These are phyloP conservation scores for Acrossocheilus fasciatus DNA, from an alignment of 2,797 vertebrate genomes.

Conservation along the genomic window DNA sequence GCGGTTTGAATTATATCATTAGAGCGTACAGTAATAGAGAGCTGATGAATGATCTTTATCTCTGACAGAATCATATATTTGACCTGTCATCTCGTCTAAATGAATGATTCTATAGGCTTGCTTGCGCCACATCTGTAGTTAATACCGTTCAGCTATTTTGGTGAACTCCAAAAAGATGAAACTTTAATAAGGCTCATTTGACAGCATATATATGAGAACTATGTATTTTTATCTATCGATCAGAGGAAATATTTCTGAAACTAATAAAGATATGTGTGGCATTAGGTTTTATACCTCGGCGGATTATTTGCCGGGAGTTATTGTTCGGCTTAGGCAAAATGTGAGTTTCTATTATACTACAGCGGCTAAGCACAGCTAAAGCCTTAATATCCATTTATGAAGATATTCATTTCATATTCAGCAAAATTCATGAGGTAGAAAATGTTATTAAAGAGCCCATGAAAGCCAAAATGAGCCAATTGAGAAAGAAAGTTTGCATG, in stretches of 20 bases:
- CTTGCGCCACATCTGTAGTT: conserved; percentile 62
- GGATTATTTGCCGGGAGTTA: conserved; percentile 59
- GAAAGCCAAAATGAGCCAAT: conserved; percentile 53
- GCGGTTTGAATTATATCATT: conserved; percentile 33
- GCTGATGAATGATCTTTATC: conserved; percentile 72
- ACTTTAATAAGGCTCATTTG: conserved; percentile 56
- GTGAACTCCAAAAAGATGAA: conserved; percentile 55
- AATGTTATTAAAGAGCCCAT: conserved; percentile 59
- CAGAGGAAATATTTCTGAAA: conserved; percentile 49
- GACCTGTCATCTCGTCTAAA: conserved; percentile 68
- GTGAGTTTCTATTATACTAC: conserved; percentile 60
- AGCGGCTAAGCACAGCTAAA: conserved; percentile 52
- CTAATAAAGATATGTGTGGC: conserved; percentile 55
- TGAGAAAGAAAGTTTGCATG: conserved; percentile 44
- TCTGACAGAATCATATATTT: conserved; percentile 72
- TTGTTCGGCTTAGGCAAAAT: conserved; percentile 60
- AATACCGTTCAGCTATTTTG: conserved; percentile 57
- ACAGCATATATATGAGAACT: conserved; percentile 57
- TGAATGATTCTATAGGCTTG: conserved; percentile 71
- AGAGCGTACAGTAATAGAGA: conserved; percentile 45
- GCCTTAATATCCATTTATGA: conserved; percentile 65
- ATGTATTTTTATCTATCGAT: conserved; percentile 64
- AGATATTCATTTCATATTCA: conserved; percentile 65
- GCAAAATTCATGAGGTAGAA: conserved; percentile 65
- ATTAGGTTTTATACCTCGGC: conserved; percentile 45